Conservation (phyloP, 1,140 invertebrate species). For the Octopus sinensis region DNA sequence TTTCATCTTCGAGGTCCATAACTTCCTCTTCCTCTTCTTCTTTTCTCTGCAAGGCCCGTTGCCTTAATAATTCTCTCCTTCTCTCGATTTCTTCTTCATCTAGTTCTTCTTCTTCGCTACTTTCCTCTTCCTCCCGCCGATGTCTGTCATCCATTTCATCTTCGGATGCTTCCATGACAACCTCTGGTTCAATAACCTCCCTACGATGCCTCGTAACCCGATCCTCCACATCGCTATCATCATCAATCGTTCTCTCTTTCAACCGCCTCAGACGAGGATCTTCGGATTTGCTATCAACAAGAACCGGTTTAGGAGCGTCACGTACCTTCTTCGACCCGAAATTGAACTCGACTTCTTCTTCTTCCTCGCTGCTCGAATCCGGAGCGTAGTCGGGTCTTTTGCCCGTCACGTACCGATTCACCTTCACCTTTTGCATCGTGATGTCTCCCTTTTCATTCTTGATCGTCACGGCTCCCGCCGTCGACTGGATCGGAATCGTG, state of each 20-base stretch:
- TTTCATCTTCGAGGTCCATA: slow-evolving; percentile 70
- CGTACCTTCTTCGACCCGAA: slow-evolving; percentile 27
- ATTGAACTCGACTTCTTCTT: slow-evolving; percentile 51
- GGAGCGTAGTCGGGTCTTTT: slow-evolving; percentile 58
- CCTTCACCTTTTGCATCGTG: slow-evolving; percentile 62
- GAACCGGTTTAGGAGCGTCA: slow-evolving; percentile 29
- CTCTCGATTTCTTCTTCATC: slow-evolving; percentile 73
- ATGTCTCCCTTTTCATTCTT: slow-evolving; percentile 53
- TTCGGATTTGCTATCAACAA: slow-evolving; percentile 28
- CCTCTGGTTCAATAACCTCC: slow-evolving; percentile 51
- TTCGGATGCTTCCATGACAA: slow-evolving; percentile 51
- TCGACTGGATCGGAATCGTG: slow-evolving; percentile 49
- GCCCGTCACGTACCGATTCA: slow-evolving; percentile 60
- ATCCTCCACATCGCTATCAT: slow-evolving; percentile 38
- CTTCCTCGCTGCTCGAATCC: slow-evolving; percentile 64
- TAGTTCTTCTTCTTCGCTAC: slow-evolving; percentile 49
- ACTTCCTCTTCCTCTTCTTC: slow-evolving; percentile 64
- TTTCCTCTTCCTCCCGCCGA: slow-evolving; percentile 64
- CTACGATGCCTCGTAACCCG: slow-evolving; percentile 49
- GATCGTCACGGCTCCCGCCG: slow-evolving; percentile 43
- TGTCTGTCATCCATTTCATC: slow-evolving; percentile 67
- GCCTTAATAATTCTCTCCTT: slow-evolving; percentile 69
- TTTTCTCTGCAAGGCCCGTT: slow-evolving; percentile 68
- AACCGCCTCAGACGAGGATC: slow-evolving; percentile 47
- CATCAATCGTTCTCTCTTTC: slow-evolving; percentile 40